Base-by-base conservation (phyloP, 1,140 invertebrate genomes). In the Lepidurus arcticus region DNA sequence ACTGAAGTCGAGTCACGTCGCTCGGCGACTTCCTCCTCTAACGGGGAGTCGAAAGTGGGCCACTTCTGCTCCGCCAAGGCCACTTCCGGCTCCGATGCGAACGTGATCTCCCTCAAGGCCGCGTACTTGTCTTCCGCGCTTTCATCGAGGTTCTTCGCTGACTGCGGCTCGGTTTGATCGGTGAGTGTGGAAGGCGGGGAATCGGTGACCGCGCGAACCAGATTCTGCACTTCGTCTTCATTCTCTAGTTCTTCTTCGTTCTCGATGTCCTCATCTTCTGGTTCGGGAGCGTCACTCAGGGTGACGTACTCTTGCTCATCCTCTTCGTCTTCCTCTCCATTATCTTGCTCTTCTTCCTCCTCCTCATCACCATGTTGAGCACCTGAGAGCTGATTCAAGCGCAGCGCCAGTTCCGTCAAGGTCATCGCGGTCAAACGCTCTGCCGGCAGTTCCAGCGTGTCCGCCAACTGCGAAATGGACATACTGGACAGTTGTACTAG, bases 371-470 rank as follows among this genome's bases (percentile, higher is more conserved):
- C 79, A 11, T 79, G 74, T 79, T 44, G 65, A 75, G 78, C 79
- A 73, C 74, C 44, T 26, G 73, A 78, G 81, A 45, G 44, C 21
- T 78, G 75, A 76, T 26, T 89, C 9, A 94, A 86, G 84, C 92
- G 92, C 78, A 90, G 89, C 0, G 93, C 94, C 34, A 95, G 87
- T 84, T 95, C 92, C 13, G 93, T 92, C 73, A 95, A 85, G 0
- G 93, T 95, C 89, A 94, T 91, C 78, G 90, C 92, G 43, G 92
- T 93, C n/a, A 95, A 85, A 80, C 92, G 89, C 53, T 87, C 87
- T 0, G 92, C 88, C 0, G 91, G 92, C 82, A 95, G 92, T 78
- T 90, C 89, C 24, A 95, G 85, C 82, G 91, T 92, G 34, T 83
- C 81, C 0, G 93, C 92, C 79, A 95, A 84, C 75, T 95, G 92